Base-by-base conservation (phyloP, 2,888 invertebrate genomes). In the Leucania comma region DNA sequence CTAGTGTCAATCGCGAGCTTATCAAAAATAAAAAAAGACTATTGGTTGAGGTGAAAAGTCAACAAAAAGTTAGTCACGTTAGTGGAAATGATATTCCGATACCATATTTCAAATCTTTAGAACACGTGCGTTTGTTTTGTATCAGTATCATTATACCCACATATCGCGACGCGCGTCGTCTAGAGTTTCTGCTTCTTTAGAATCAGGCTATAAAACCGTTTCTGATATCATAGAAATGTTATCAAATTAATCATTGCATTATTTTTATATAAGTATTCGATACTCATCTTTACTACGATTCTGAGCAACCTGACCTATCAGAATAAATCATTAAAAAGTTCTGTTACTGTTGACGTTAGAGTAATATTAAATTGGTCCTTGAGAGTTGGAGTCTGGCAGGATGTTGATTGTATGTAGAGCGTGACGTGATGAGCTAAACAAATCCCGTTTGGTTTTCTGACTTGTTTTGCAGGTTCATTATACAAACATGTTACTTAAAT, bases 391-490 rank as follows among this genome's bases (percentile, higher is more conserved):
- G 53, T 71, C 82, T 61, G 35, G 54, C 57, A 81, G 78, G 72
- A 78, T 67, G 82, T 78, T 78, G 67, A 67, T 71, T 67, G 24
- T 67, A 71, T 10, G 63, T 81, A 68, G 78, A 78, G 71, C 67
- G 78, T 78, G 78, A 78, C 82, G 72, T 61, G 78, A 78, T 71
- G 67, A 65, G 53, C 56, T 63, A 42, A 53, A 81, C 66, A 62
- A 72, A 78, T 79, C 72, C 78, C 78, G 72, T 78, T 78, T 68
- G 64, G 29, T 68, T 81, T 79, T 78, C 60, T 54, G 82, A 78
- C 79, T 65, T 68, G 82, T 82, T 78, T 56, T 59, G 54, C 53
- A 42, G 63, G 69, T 53, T 67, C 51, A 42, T 54, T 57, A 56
- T 60, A 60, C 17, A 22, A 74, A 77, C 58, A 42, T 54, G 38